Conservation (phyloP, 1,140 invertebrate species). For the Nilaparvata lugens region DNA sequence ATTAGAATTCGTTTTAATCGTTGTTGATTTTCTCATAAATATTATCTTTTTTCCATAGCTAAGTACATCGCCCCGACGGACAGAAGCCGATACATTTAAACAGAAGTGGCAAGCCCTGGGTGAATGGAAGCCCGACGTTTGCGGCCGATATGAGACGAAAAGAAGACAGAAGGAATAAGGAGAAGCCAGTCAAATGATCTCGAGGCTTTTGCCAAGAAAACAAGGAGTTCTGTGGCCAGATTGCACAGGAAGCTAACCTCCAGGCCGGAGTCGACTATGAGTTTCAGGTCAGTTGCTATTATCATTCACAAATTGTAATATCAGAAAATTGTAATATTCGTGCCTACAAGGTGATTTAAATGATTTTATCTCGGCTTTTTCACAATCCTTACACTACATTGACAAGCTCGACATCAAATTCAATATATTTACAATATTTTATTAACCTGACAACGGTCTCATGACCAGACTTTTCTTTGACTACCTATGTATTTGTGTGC, state of each 20-base stretch:
- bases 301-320: too few species aligned
- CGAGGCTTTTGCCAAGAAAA: background rate
- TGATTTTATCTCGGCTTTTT: too few species aligned
- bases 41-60: conserved; percentile 57
- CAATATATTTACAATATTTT: too few species aligned
- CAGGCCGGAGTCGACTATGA: background rate
- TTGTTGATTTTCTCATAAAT: conserved; percentile 53
- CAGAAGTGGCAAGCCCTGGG: background rate
- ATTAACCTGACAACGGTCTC: too few species aligned
- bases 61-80: conserved; percentile 19
- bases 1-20: too few species aligned
- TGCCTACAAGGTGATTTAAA: too few species aligned
- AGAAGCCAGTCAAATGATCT: background rate
- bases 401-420: too few species aligned
- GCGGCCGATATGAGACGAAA: background rate
- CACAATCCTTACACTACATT: too few species aligned
- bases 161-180: background rate
- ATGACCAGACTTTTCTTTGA: too few species aligned
- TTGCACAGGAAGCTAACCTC: background rate
- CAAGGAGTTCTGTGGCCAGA: background rate
- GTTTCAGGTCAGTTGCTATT: background rate
- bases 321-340: too few species aligned
- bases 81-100: conserved; percentile 3
- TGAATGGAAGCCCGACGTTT: background rate
- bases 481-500: too few species aligned